Evolutionary conservation across 1,140 invertebrate genomes (phyloP), one percentile per base, ranked within the genome.

Genomic region (Mactra quadrangularis): DNA sequence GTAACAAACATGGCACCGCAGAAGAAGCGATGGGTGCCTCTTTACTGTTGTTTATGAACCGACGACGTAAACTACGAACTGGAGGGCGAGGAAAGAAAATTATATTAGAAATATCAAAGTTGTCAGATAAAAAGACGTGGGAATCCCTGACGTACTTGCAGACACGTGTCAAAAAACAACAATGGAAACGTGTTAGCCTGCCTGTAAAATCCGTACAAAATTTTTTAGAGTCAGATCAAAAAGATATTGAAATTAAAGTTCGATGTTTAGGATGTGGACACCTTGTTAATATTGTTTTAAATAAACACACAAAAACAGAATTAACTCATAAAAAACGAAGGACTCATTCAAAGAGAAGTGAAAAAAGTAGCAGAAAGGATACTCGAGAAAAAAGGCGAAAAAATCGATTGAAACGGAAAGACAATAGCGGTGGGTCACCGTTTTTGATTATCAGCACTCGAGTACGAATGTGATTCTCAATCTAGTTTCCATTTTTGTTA

Each of bases 71-170:
- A 45, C 50, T 33, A 33, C 52, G 78, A 27, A 57, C 47, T 47
- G 78, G 68, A 25, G 68, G 68, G 27, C 71, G 59, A 45, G 78
- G 78, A n/a, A 82, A 82, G 22, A 59, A 62, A 35, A 82, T 82
- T 27, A n/a, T 71, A 4, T 27, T 82, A 15, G 38, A 60, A 47
- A 35, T 82, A 6, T 71, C 66, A 31, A 59, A 72, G 13, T 35
- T 47, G 3, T 41, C 60, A 6, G n/a, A 4, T n/a, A 9, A 72
- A 11, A 82, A 71, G 22, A 59, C 22, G 47, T 71, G 66, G 68
- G 35, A 59, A 45, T 19, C 53, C 9, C 29, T 71, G 41, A 57
- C 66, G n/a, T 17, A 35, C 3, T 25, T 82, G 38, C 52, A 31
- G 33, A 82, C 78, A 17, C 64, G 64, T 60, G 68, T 82, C 11